These are phyloP conservation scores for Aphaenogaster rudis DNA, from an alignment of 1,140 invertebrate species.

Conservation along the genomic window DNA sequence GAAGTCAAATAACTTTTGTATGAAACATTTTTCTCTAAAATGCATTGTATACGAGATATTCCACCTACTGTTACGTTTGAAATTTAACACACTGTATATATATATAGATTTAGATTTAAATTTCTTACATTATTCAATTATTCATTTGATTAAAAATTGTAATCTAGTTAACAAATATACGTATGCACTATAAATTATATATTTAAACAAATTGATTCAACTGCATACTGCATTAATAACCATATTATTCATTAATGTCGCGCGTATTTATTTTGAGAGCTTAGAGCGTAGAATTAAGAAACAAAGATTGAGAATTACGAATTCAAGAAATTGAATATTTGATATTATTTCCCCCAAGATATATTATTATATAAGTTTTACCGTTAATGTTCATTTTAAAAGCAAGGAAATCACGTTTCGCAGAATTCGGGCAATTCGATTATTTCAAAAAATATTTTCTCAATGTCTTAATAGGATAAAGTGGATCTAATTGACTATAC, in stretches of 20 bases:
- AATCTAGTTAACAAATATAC: neutral
- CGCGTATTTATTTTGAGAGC: neutral
- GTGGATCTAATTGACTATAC: conserved; percentile 36
- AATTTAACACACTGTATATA: too few relatives aligned
- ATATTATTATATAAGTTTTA: neutral
- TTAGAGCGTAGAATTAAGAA: neutral
- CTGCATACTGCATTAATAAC: neutral
- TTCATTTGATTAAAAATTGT: conserved; percentile 4
- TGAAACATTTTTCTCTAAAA: too few relatives aligned
- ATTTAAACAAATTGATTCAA: neutral
- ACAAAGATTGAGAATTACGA: neutral
- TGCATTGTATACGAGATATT: too few relatives aligned
- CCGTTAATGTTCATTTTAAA: neutral
- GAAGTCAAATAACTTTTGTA: too few relatives aligned
- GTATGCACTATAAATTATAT: conserved; percentile 1
- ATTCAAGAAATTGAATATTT: neutral
- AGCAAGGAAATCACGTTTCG: neutral
- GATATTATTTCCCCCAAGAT: neutral
- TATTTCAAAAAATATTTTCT: conserved; percentile 55
- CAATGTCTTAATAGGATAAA: conserved; percentile 29
- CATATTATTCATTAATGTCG: too few relatives aligned
- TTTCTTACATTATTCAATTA: neutral
- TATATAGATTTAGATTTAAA: neutral
- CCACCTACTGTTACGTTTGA: too few relatives aligned
- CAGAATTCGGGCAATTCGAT: neutral